Evolutionary conservation across 2,888 invertebrate genomes (phyloP).

Genomic region (Stramonita haemastoma): DNA sequence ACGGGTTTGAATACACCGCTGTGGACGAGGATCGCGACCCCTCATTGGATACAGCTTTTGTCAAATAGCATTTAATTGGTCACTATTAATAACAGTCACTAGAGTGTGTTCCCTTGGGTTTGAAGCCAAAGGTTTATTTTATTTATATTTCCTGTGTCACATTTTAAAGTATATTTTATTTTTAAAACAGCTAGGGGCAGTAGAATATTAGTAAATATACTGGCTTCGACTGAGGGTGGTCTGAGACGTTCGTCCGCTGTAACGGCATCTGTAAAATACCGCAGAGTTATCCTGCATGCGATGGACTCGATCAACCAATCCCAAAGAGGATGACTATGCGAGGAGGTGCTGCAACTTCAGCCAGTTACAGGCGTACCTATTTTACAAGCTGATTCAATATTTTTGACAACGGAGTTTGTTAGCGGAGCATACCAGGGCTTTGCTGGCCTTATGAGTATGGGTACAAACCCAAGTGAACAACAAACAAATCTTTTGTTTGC

Average conservation of each 20-base stretch:
- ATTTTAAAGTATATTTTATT: too few species aligned
- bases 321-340: neutral
- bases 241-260: neutral
- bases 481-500: conserved; percentile 89
- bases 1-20: conserved; percentile 37
- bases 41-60: conserved; percentile 25
- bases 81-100: neutral
- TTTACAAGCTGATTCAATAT: neutral
- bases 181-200: too few species aligned
- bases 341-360: neutral
- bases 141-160: too few species aligned
- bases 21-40: neutral
- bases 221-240: too few species aligned
- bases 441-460: conserved; percentile 90
- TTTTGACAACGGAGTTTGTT: conserved; percentile 64
- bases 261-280: neutral
- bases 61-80: neutral
- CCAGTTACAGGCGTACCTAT: conserved; percentile 4
- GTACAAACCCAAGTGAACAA: conserved; percentile 87
- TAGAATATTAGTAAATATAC: too few species aligned
- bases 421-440: conserved; percentile 75
- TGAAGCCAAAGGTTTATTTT: neutral
- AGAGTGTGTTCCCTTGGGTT: conserved; percentile 23
- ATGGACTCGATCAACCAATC: conserved; percentile 18
- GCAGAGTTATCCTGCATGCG: conserved; percentile 3